A percentile compares a stretch with the other conserved stretches of the same genome.
Evolutionary conservation across 2,888 invertebrate species (phyloP).

Genomic region (Cinara cedri): DNA sequence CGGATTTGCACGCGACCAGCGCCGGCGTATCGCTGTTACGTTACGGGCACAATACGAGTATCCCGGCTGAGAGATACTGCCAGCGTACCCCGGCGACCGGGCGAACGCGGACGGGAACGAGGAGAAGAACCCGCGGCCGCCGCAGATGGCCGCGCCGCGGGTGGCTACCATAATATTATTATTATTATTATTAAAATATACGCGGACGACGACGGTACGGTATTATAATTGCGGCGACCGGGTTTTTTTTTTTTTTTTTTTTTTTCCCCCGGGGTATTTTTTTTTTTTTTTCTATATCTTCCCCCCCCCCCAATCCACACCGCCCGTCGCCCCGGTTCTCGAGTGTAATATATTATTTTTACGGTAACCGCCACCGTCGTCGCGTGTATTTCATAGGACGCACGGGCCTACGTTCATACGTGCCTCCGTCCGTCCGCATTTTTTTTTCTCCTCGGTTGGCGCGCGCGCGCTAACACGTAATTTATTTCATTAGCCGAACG

Average conservation of each 20-base stretch:
- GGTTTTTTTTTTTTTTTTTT: conserved; percentile 4
- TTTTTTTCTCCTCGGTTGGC: conserved; percentile 4
- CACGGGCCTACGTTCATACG: not conserved
- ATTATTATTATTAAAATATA: too few species aligned
- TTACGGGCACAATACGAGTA: too few species aligned
- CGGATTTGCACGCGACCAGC: too few species aligned
- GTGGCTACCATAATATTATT: not conserved
- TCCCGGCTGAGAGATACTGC: too few species aligned
- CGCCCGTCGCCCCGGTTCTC: not conserved
- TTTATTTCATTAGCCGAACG: conserved; percentile 47
- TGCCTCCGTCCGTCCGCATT: conserved; percentile 25
- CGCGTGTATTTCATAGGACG: not conserved
- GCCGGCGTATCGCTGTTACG: too few species aligned
- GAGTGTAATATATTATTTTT: not conserved
- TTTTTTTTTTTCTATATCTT: not conserved
- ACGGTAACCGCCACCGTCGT: not conserved
- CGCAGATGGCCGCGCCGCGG: not conserved
- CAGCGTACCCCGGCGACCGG: too few species aligned
- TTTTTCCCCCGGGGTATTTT: not conserved
- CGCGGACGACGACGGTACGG: not conserved
- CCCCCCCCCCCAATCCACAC: too few species aligned
- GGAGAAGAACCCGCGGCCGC: too few species aligned
- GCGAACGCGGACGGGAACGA: not conserved
- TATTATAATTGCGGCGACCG: conserved; percentile 7
- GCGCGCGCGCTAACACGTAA: conserved; percentile 7